phyloP scores from a whole-genome alignment of 2,113 vertebrate genomes.

The Plectropomus leopardus region DNA sequence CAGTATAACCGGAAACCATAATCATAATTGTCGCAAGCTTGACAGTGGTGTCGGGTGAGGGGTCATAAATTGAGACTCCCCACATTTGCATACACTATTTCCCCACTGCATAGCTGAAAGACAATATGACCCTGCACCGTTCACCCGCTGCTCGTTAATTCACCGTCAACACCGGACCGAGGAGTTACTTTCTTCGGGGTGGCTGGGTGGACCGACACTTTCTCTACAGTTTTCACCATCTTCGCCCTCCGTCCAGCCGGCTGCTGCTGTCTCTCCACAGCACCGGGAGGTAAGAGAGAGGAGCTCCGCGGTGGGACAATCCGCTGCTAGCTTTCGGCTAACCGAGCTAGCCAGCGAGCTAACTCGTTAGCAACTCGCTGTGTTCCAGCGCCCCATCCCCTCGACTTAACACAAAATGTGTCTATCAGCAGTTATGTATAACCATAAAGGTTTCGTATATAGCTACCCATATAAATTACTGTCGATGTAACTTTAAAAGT shows the following conservation, averaged over 20 bases:
- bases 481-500: background rate
- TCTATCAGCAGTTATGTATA: background rate
- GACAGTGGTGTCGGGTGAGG: constrained; percentile 74
- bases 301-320: constrained; percentile 64
- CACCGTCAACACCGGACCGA: constrained; percentile 2
- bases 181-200: background rate
- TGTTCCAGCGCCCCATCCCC: too few species aligned
- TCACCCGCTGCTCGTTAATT: constrained; percentile 63
- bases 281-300: constrained; percentile 80
- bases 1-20: constrained; percentile 68
- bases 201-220: constrained; percentile 18
- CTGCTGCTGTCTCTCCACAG: constrained; percentile 68
- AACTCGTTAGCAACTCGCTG: constrained; percentile 33
- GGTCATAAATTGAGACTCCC: constrained; percentile 79
- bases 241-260: constrained; percentile 55
- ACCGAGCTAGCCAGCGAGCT: constrained; percentile 58
- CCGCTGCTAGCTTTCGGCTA: constrained; percentile 65
- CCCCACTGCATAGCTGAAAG: constrained; percentile 81
- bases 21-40: constrained; percentile 50
- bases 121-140: constrained; percentile 80
- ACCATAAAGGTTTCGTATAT: fast-evolving
- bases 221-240: constrained; percentile 17
- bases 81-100: constrained; percentile 69
- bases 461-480: background rate
- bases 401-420: background rate